Evolutionary conservation across 2,888 invertebrate species (phyloP), one percentile per base, ranked within the genome.

Genomic region (Tinea pellionella): DNA sequence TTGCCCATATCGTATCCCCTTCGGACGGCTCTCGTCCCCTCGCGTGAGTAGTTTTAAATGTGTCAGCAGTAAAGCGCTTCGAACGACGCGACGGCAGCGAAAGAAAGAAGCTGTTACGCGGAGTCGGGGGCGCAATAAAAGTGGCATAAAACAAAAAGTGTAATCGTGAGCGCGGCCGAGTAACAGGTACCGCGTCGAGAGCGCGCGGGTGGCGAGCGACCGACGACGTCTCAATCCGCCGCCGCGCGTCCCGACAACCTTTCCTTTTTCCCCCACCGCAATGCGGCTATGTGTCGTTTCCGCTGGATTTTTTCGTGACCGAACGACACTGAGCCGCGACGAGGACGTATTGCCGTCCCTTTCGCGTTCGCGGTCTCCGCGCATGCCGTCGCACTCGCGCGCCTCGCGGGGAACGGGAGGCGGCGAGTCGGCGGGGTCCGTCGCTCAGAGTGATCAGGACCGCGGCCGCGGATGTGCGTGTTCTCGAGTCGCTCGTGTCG

Each of bases 231-330:
- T 85, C 86, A 88, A 88, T 88, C 88, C 86, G 84, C 85, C 78
- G 24, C 24, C 24, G 24, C 24, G 24, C 6, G n/a, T n/a, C n/a
- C 24, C 6, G 79, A 81, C 77, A 83, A 78, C 86, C 80, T 84
- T 84, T 84, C 83, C 85, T 83, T 83, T 83, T 81, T 81, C 80
- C 80, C 83, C 81, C 83, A 85, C 84, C 87, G 80, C 85, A 84
- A 80, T 82, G 83, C 85, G 83, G 84, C 86, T 83, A 83, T 53
- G 79, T 82, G 81, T 82, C 81, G 83, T 82, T 86, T 86, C 87
- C 87, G 87, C 86, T 86, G 85, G 83, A 80, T 84, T 85, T 86
- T 86, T 87, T 86, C n/a, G 81, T 73, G 76, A 59, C 42, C 57
- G 57, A 15, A 53, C 42, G 19, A 29, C 55, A 69, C 71, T 73